Base-by-base conservation (phyloP, 2,797 vertebrate species). In the Rhinichthys osculus region DNA sequence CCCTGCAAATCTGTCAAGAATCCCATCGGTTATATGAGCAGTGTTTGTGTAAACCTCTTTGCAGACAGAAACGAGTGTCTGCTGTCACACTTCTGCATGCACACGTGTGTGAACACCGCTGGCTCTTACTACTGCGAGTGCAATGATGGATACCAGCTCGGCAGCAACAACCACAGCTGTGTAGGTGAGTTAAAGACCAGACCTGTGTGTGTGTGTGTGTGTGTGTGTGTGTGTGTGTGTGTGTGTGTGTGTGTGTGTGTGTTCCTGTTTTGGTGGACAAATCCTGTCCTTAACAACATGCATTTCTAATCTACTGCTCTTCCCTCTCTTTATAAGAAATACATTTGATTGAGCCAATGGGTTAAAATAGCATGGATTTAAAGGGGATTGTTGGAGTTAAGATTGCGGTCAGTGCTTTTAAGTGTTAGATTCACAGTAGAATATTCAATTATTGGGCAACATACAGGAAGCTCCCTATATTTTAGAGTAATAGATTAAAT, bases 61-160 rank as follows among this genome's bases (percentile, higher is more conserved):
- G 62, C 92, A 99, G 98, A 99, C 87, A 94, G 96, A 80, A 97
- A 99, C 14, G 98, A 99, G 92, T 99, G 98, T 82, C 87, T 93
- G 2, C 86, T 96, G 81, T 95, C 95, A 86, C 95, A 97, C 1
- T 98, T 97, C 88, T 99, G 98, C 94, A 97, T 98, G 92, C 98
- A 99, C 88, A 94, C 95, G 90, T 99, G 98, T 40, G 95, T 98
- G 87, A 99, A 99, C 93, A 96, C 96, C 0, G 95, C 93, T 13
- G 98, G 98, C 77, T 98, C 98, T 2, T 99, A 98, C 93, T 95
- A 97, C 90, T 99, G 98, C 85, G 96, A 98, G 88, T 99, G 98
- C 94, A 98, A 97, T 64, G 85, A 92, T 1, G 98, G 98, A 74
- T 96, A 98, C 94, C 97, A 96, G 92, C 89, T 99, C 91, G 95